Evolutionary conservation across 2,113 vertebrate species (phyloP).

Genomic region (Esox niger): DNA sequence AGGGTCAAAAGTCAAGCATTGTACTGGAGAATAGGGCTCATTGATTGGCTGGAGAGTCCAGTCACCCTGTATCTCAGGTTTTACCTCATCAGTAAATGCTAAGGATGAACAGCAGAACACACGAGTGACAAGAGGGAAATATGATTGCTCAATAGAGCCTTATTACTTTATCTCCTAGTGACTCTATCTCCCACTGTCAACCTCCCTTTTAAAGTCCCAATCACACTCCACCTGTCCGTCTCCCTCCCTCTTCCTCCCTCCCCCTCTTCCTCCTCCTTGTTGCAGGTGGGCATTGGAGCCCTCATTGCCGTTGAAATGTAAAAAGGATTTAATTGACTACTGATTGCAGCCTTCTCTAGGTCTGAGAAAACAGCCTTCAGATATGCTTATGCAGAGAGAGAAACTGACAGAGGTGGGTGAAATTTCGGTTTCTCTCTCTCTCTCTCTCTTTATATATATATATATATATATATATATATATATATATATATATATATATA

Average conservation of each 20-base stretch:
- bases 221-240: conserved; percentile 13
- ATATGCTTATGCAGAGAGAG: conserved; percentile 24
- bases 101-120: too few species aligned
- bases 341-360: conserved; percentile 65
- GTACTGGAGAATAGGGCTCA: background rate
- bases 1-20: too few species aligned
- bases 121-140: too few species aligned
- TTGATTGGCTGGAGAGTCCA: background rate
- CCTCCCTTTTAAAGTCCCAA: conserved; percentile 25
- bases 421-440: too few species aligned
- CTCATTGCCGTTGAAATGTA: conserved; percentile 64
- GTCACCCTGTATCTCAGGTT: background rate
- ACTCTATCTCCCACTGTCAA: too few species aligned
- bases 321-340: conserved; percentile 70
- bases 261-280: conserved; percentile 13
- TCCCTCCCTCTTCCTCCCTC: conserved; percentile 48
- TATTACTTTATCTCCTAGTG: too few species aligned
- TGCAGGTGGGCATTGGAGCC: conserved; percentile 52
- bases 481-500: background rate
- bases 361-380: conserved; percentile 26
- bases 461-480: background rate
- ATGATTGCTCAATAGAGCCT: too few species aligned
- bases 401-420: background rate
- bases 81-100: too few species aligned
- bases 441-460: too few species aligned